Percentiles rank a stretch among this genome's conserved stretches.
phyloP scores from a whole-genome alignment of 2,888 invertebrate genomes.

The Nineta flava region DNA sequence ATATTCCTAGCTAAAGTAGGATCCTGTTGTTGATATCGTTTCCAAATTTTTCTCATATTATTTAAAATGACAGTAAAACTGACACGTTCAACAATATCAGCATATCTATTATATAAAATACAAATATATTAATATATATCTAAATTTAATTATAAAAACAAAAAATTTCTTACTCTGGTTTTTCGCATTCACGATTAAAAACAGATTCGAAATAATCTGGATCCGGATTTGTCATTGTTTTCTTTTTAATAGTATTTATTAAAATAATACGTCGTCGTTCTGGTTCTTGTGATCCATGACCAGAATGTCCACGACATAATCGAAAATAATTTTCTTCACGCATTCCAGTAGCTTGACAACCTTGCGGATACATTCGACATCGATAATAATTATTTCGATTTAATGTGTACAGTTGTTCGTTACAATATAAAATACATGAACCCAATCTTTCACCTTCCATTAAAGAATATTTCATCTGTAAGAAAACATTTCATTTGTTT shows the following conservation, averaged over 20 bases:
- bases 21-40: constrained; percentile 3
- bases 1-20: constrained; percentile 6
- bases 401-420: constrained; percentile 7
- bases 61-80: constrained; percentile 7
- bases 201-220: constrained; percentile 4
- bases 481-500: neutral
- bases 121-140: neutral
- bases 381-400: constrained; percentile 7
- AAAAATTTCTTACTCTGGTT: constrained; percentile 3
- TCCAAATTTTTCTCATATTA: constrained; percentile 8
- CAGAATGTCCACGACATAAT: constrained; percentile 4
- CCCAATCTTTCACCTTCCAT: constrained; percentile 8
- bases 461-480: constrained; percentile 5
- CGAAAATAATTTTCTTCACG: constrained; percentile 5
- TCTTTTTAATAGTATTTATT: constrained; percentile 7
- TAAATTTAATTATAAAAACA: neutral
- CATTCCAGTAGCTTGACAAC: constrained; percentile 7
- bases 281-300: constrained; percentile 6
- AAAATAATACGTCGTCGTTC: constrained; percentile 5
- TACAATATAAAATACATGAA: constrained; percentile 5
- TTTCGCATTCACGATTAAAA: constrained; percentile 6
- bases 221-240: constrained; percentile 6
- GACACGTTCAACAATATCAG: constrained; percentile 7
- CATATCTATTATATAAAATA: neutral
- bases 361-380: constrained; percentile 7